Base-by-base conservation (phyloP, 2,113 vertebrate species). In the Tachysurus vachellii region DNA sequence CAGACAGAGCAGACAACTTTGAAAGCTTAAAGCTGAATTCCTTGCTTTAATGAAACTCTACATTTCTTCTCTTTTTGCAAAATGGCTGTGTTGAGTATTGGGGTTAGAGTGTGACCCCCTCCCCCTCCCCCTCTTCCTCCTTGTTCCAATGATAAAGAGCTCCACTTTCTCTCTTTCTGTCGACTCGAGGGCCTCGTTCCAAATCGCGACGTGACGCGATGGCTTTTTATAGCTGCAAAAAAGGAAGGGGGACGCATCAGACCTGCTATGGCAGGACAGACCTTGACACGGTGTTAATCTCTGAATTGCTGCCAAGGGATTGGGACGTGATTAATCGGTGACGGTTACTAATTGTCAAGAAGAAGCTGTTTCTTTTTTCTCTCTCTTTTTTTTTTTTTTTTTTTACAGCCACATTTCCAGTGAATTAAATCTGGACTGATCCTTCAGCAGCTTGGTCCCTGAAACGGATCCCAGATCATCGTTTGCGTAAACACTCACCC, bases 161-260 rank as follows among this genome's bases (percentile, higher is more conserved):
- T 83, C 82, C 80, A 68, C 87, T 88, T 82, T 88, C 61, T 79
- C 47, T 80, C 79, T 80, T 57, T 23, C 54, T 42, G 73, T 71
- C 76, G 82, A 81, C 85, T 88, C 85, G 54, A 85, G 86, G 87
- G 88, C 86, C 82, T 83, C 88, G 85, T 91, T 87, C 88, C 87
- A 82, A 75, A 89, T 87, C 86, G 77, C 76, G 54, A 86, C 70
- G 85, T 75, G 75, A 70, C 47, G 64, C 66, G 62, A 47, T 76
- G 87, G 83, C 86, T 89, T 87, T 91, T 88, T 85, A 89, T 89
- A 87, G 70, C 82, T 16, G 16, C 1, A 84, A 87, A 73, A 62
- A 61, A 84, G 82, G 36, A 44, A 77, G 84, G 9, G 71, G 71
- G 84, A 64, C 44, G 44, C 53, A 61, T 76, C 84, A 50, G 80